Percentiles rank a stretch among this genome's conserved stretches.
These are phyloP conservation scores for Myopa testacea DNA, from an alignment of 2,888 invertebrate genomes.

Conservation along the genomic window DNA sequence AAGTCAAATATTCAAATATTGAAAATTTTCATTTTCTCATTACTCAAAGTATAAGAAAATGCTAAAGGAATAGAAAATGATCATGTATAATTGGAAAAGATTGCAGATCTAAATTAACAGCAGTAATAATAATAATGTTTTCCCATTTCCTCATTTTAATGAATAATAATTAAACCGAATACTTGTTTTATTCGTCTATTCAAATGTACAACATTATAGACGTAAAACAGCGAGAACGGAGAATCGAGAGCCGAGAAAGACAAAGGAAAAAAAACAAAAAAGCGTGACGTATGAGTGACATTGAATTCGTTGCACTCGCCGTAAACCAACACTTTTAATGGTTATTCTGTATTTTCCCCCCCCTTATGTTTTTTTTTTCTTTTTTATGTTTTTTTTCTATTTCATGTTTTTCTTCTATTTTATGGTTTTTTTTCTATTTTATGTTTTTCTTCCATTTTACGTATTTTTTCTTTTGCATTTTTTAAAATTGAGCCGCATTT, in stretches of 20 bases:
- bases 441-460: not conserved
- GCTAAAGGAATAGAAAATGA: too few species aligned
- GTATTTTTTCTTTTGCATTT: not conserved
- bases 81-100: too few species aligned
- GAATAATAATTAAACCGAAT: too few species aligned
- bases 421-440: not conserved
- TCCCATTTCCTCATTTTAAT: too few species aligned
- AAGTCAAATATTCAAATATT: too few species aligned
- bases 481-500: not conserved
- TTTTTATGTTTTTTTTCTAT: not conserved
- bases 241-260: not conserved
- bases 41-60: too few species aligned
- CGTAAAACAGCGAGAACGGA: not conserved
- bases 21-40: too few species aligned
- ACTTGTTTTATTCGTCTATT: too few species aligned
- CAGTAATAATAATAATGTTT: too few species aligned
- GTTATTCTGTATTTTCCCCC: not conserved
- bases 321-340: not conserved
- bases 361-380: not conserved
- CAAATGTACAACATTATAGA: not conserved
- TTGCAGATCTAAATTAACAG: too few species aligned
- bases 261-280: not conserved
- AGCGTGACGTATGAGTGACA: slow-evolving; percentile 16
- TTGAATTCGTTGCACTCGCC: not conserved
- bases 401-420: not conserved